phyloP scores from a whole-genome alignment of 2,113 vertebrate species.

The Ailurus styani region DNA sequence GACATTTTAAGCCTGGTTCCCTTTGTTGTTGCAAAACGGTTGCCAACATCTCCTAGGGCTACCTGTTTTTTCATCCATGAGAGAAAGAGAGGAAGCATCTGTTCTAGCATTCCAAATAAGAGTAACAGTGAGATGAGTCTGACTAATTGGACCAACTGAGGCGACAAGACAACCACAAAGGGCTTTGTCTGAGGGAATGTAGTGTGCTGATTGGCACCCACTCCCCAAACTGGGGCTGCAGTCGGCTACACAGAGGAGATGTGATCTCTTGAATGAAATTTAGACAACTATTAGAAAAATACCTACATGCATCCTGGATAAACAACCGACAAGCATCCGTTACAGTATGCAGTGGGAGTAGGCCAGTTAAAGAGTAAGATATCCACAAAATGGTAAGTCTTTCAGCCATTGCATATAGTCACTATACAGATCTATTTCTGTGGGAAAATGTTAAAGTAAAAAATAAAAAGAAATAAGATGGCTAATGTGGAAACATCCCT shows the following conservation, averaged over 20 bases:
- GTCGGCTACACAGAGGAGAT: neutral
- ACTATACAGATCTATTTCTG: neutral
- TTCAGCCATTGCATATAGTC: neutral
- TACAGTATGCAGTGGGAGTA: neutral
- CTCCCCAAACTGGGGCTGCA: too few species aligned
- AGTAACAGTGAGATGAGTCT: neutral
- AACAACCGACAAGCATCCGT: neutral
- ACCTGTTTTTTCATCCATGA: neutral
- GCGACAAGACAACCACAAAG: too few species aligned
- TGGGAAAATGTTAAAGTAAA: neutral
- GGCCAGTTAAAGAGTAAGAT: neutral
- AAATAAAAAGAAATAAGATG: neutral
- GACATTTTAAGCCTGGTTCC: neutral
- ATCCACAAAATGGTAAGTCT: neutral
- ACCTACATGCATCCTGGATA: neutral
- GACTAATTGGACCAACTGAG: neutral
- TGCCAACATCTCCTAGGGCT: neutral
- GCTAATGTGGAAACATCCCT: neutral
- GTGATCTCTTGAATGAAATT: neutral
- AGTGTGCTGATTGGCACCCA: neutral
- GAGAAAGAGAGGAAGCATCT: neutral
- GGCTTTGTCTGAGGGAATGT: neutral
- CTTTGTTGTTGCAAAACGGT: neutral
- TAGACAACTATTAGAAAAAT: neutral
- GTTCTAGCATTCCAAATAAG: neutral